These are phyloP conservation scores for Sialia sialis DNA, from an alignment of 2,113 vertebrate species.

Conservation along the genomic window DNA sequence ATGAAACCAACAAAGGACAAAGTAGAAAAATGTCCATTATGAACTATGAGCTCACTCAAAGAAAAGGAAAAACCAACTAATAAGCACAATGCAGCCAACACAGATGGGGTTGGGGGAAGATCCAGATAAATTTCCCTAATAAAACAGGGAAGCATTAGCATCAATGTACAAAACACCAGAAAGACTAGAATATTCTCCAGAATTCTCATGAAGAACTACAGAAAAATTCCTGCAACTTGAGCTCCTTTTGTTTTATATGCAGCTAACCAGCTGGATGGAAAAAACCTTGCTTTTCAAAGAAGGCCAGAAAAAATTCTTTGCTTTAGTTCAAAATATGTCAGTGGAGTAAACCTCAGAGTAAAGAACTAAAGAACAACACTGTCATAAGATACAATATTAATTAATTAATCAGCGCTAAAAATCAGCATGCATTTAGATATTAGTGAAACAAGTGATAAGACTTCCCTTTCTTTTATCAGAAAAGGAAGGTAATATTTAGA, in stretches of 20 bases:
- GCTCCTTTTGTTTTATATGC: background rate
- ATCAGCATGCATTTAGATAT: background rate
- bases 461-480: background rate
- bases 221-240: background rate
- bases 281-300: background rate
- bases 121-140: background rate
- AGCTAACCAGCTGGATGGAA: background rate
- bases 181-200: background rate
- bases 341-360: background rate
- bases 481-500: background rate
- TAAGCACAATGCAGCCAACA: background rate
- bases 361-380: background rate
- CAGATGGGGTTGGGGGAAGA: fast-evolving
- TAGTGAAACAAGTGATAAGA: background rate
- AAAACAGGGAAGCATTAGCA: background rate
- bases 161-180: background rate
- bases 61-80: background rate
- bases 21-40: background rate
- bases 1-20: background rate
- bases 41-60: fast-evolving
- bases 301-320: background rate
- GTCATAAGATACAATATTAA: background rate
- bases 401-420: background rate
- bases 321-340: background rate
- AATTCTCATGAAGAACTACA: background rate